Evolutionary conservation across 2,113 vertebrate genomes (phyloP).

Genomic region (Zapornia atra): DNA sequence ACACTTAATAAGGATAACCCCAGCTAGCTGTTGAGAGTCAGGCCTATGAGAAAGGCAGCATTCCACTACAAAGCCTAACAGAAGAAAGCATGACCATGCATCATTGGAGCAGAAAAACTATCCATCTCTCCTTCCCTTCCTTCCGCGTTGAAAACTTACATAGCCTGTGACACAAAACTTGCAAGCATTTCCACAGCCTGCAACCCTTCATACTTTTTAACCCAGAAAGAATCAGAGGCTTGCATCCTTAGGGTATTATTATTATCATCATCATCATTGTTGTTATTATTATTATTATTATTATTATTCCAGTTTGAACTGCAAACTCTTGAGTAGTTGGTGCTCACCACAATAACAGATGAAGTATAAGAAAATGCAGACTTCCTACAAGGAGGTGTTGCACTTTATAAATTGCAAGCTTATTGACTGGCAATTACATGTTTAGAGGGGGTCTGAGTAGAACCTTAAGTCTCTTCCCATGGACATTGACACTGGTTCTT

Average conservation of each 20-base stretch:
- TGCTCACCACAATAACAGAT: fast-evolving
- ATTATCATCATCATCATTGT: not conserved
- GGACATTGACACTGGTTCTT: not conserved
- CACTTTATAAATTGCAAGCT: not conserved
- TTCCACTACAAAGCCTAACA: not conserved
- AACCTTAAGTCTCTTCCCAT: not conserved
- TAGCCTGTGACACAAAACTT: not conserved
- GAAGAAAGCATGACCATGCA: not conserved
- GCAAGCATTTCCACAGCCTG: not conserved
- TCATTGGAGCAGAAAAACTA: not conserved
- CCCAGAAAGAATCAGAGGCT: not conserved
- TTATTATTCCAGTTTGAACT: not conserved
- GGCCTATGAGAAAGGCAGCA: not conserved
- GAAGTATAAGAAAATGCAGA: not conserved
- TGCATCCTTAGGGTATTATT: not conserved
- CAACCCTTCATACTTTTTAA: not conserved
- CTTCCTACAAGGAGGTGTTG: not conserved
- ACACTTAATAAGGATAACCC: not conserved
- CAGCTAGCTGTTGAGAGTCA: not conserved
- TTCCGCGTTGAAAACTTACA: not conserved
- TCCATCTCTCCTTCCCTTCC: not conserved
- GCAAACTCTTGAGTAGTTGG: not conserved
- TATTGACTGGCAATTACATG: not conserved
- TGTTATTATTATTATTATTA: not conserved
- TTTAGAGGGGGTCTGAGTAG: not conserved